These are phyloP conservation scores for Epinephelus lanceolatus DNA, from an alignment of 2,113 vertebrate species.

Conservation along the genomic window DNA sequence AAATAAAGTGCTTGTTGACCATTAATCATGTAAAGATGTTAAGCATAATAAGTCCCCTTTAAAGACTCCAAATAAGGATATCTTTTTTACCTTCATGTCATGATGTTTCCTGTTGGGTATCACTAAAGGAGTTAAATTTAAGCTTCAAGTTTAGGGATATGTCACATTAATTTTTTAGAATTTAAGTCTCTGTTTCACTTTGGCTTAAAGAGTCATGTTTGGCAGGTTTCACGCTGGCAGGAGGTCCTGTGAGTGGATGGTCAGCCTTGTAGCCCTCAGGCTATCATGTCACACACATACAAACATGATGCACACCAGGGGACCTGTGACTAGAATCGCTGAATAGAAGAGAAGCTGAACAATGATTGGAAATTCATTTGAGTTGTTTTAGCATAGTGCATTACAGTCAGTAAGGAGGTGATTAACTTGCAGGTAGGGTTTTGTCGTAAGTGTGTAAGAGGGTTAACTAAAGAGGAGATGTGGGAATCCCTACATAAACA, in stretches of 20 bases:
- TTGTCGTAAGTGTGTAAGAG: neutral
- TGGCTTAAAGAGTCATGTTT: neutral
- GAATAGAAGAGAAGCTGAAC: conserved; percentile 4
- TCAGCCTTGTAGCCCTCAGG: conserved; percentile 72
- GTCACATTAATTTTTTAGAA: neutral
- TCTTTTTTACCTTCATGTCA: neutral
- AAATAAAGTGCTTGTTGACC: too few relatives aligned
- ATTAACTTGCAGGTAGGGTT: neutral
- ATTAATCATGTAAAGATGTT: too few relatives aligned
- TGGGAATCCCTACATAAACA: neutral
- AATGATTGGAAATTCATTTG: conserved; percentile 9
- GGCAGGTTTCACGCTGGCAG: conserved; percentile 29
- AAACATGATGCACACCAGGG: conserved; percentile 24
- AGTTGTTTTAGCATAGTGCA: neutral
- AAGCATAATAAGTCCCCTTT: too few relatives aligned
- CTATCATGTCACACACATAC: conserved; percentile 60
- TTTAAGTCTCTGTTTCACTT: neutral
- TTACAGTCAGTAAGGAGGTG: neutral
- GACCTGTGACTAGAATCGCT: neutral
- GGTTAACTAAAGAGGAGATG: neutral
- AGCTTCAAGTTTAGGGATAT: neutral
- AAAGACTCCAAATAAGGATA: neutral
- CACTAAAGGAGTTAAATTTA: neutral
- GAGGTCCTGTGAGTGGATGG: conserved; percentile 56
- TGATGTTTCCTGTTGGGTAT: neutral